Percentiles rank a stretch among this genome's conserved stretches.
phyloP scores from a whole-genome alignment of 2,113 vertebrate genomes.

The Alligator mississippiensis region DNA sequence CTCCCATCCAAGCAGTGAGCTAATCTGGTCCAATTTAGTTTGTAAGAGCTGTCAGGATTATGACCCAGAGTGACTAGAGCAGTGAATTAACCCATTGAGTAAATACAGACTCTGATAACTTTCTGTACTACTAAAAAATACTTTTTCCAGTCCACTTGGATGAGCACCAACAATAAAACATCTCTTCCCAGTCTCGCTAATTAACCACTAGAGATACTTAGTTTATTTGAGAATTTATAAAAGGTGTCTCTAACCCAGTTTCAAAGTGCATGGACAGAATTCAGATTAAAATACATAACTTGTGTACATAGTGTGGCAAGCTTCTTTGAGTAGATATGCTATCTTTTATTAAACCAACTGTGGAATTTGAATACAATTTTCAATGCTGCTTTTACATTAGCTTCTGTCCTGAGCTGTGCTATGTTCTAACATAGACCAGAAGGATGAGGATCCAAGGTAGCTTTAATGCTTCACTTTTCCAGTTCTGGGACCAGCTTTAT shows the following conservation, averaged over 20 bases:
- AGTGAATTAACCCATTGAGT: neutral
- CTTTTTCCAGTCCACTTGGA: constrained; percentile 29
- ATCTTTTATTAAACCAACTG: no score
- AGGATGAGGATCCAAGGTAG: neutral
- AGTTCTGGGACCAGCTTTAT: neutral
- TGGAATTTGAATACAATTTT: neutral
- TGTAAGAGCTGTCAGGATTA: neutral
- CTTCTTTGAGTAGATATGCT: no score
- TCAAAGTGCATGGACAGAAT: neutral
- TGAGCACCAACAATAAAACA: constrained; percentile 56
- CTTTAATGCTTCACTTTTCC: neutral
- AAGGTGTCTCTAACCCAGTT: constrained; percentile 61
- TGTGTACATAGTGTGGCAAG: neutral
- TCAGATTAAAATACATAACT: neutral
- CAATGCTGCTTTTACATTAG: neutral
- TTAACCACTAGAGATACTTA: constrained; percentile 70
- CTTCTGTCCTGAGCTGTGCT: fast-evolving
- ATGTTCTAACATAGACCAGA: neutral
- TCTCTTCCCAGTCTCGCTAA: constrained; percentile 52
- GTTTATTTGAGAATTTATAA: constrained; percentile 57
- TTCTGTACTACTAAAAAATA: constrained; percentile 22
- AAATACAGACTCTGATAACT: neutral
- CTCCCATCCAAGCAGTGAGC: neutral
- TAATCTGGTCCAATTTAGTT: constrained; percentile 13
- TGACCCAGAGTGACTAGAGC: constrained; percentile 1